Conservation (phyloP, 2,797 vertebrate genomes). For the Selene dorsalis region DNA sequence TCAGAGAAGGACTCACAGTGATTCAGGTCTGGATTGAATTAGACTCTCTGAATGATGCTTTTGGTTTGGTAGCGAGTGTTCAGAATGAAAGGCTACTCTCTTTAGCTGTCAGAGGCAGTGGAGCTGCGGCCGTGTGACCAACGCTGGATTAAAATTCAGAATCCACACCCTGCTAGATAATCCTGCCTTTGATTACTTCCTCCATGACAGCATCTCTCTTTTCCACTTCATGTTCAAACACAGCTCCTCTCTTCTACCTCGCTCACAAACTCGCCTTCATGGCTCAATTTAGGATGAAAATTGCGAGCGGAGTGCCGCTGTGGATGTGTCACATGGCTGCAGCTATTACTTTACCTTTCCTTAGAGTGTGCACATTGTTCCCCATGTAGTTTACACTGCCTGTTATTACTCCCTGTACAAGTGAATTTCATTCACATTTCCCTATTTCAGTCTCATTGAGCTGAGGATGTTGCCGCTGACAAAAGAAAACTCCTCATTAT, state of each 20-base stretch:
- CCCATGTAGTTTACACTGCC: constrained; percentile 4
- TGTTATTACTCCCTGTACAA: constrained; percentile 16
- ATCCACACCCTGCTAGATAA: constrained; percentile 71
- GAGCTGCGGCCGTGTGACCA: constrained; percentile 56
- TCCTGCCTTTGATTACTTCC: constrained; percentile 60
- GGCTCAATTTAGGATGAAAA: constrained; percentile 37
- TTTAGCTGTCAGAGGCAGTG: constrained; percentile 51
- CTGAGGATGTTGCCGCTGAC: constrained; percentile 27
- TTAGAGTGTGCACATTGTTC: constrained; percentile 5
- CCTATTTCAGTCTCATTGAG: constrained; percentile 37
- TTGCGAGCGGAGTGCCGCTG: constrained; percentile 5
- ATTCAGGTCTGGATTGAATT: constrained; percentile 54
- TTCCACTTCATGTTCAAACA: constrained; percentile 54
- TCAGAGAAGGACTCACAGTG: neutral
- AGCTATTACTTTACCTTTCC: neutral
- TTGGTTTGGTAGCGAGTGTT: constrained; percentile 62
- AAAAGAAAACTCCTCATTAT: constrained; percentile 68
- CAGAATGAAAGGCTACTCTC: constrained; percentile 71
- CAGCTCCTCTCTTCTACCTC: constrained; percentile 10
- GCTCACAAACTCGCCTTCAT: constrained; percentile 20
- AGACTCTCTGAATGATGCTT: constrained; percentile 60
- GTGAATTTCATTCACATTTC: constrained; percentile 44
- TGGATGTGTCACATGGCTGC: constrained; percentile 15
- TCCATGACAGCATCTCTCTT: constrained; percentile 53
- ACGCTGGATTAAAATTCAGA: constrained; percentile 55